These are phyloP conservation scores for Stomatorhinus walkeri DNA, from an alignment of 2,797 vertebrate species.

Conservation along the genomic window DNA sequence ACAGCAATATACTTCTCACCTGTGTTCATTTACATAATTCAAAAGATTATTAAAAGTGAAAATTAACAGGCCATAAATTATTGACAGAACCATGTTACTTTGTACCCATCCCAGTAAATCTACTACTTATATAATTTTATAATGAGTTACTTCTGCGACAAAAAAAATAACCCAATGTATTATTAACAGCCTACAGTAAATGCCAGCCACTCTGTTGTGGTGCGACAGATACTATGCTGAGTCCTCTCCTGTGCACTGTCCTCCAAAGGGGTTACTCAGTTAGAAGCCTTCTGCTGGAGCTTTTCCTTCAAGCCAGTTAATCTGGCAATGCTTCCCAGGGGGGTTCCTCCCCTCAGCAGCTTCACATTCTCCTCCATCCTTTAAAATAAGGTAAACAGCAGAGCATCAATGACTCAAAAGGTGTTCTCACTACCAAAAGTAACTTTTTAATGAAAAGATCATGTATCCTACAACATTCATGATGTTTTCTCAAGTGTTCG, in stretches of 20 bases:
- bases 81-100: neutral
- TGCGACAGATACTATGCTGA: neutral
- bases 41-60: neutral
- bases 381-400: conserved; percentile 16
- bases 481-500: conserved; percentile 13
- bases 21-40: neutral
- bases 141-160: neutral
- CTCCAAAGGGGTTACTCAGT: neutral
- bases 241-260: neutral
- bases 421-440: conserved; percentile 66
- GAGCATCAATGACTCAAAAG: conserved; percentile 30
- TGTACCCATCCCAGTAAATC: neutral
- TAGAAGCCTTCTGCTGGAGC: neutral
- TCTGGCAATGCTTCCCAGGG: neutral
- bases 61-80: neutral
- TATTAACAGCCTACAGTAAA: neutral
- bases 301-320: neutral
- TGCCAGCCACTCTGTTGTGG: neutral
- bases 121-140: neutral
- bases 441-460: conserved; percentile 62
- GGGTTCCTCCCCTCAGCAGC: neutral
- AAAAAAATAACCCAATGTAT: neutral
- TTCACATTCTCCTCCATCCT: neutral
- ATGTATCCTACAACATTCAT: conserved; percentile 38
- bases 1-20: neutral